phyloP scores from a whole-genome alignment of 2,888 invertebrate species.

The Netelia fuscicornis region DNA sequence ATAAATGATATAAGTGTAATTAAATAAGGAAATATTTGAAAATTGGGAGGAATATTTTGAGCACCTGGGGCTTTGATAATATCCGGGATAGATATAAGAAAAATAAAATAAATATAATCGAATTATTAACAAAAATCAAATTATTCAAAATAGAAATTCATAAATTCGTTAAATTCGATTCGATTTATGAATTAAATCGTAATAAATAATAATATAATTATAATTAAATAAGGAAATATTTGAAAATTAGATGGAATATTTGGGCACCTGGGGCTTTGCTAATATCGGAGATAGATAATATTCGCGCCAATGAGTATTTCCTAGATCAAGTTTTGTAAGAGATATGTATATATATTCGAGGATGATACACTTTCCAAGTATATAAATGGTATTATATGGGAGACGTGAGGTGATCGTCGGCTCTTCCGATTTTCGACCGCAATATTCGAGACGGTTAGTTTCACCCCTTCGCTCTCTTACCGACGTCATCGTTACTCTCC shows the following conservation, averaged over 20 bases:
- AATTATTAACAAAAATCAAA: not conserved
- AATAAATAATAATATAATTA: not conserved
- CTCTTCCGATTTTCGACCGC: conserved; percentile 50
- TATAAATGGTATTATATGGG: not conserved
- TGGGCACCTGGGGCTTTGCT: no score
- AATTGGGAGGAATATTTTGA: no score
- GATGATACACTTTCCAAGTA: not conserved
- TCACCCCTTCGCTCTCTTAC: not conserved
- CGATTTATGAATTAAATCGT: not conserved
- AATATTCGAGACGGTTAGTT: conserved; percentile 46
- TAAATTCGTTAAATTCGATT: not conserved
- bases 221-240: no score
- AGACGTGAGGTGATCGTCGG: conserved; percentile 36
- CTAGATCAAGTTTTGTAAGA: conserved; percentile 12
- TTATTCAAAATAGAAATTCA: not conserved
- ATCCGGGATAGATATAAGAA: conserved; percentile 11
- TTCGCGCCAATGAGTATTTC: conserved; percentile 30
- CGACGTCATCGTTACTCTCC: not conserved
- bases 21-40: no score
- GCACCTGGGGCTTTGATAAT: not conserved
- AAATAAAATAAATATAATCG: not conserved
- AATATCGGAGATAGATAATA: conserved; percentile 34
- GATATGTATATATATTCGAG: not conserved
- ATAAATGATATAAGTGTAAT: not conserved
- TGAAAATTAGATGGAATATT: no score